Evolutionary conservation across 2,797 vertebrate species (phyloP), one percentile per base, ranked within the genome.

Genomic region (Philypnodon macrostomus): DNA sequence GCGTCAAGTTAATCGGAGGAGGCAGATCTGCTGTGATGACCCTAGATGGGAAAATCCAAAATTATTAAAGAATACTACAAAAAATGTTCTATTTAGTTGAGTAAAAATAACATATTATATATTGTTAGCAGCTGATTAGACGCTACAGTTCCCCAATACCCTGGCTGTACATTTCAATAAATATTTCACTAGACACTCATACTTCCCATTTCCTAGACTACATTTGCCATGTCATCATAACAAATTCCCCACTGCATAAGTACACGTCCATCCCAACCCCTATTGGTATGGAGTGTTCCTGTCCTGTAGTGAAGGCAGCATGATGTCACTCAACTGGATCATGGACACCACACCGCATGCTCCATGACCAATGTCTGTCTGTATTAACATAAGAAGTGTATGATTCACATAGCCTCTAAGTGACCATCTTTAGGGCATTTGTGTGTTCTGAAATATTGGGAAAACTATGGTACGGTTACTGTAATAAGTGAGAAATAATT

Each of bases 101-200:
- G n/a, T n/a, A n/a, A 23, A 23, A 23, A 23, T 23, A 23, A 23
- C 6, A 23, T 23, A 6, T 3, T 3, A 23, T 23, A 23, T 6
- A 6, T 23, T n/a, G n/a, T n/a, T n/a, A n/a, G n/a, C 21, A 23
- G 6, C 3, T 23, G 3, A 8, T 21, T 11, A 38, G 1, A 23
- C 1, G 11, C n/a, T n/a, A n/a, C 11, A 38, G 7, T 38, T 24
- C 9, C n/a, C 36, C 18, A 2, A n/a, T 31, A n/a, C 6, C 14
- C 4, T 30, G 1, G 27, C n/a, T 12, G 27, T 21, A 23, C 16
- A 24, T 69, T 70, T 66, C 42, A 21, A 45, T 0, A 7, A 44
- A 60, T 64, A 55, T 51, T 60, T 64, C 53, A 36, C 64, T 30
- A 26, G 39, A 44, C 73, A 72, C 61, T 46, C 44, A 64, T 51